phyloP scores from a whole-genome alignment of 2,888 invertebrate genomes.

The Ormyrus labotus region DNA sequence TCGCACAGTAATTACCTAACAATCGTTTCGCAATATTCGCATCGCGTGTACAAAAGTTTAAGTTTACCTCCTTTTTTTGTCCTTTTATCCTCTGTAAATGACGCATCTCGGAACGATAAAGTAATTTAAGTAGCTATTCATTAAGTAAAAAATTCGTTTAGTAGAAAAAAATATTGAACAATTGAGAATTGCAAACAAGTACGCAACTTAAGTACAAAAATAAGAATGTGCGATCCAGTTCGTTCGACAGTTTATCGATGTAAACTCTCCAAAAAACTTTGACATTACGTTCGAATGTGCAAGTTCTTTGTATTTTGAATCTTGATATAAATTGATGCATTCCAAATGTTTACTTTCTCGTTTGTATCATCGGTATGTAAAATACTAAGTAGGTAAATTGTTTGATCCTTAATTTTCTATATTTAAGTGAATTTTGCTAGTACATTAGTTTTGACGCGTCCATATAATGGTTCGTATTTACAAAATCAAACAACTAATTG shows the following conservation, averaged over 20 bases:
- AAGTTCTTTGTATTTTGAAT: background rate
- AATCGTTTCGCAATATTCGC: slow-evolving; percentile 23
- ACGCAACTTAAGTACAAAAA: slow-evolving; percentile 34
- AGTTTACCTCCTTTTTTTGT: slow-evolving; percentile 3
- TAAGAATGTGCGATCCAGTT: slow-evolving; percentile 28
- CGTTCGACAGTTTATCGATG: background rate
- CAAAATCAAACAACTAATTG: slow-evolving; percentile 25
- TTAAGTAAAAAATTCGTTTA: slow-evolving; percentile 26
- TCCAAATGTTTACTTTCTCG: background rate
- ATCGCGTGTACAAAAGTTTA: slow-evolving; percentile 37
- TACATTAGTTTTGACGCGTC: background rate
- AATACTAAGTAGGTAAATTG: slow-evolving; percentile 22
- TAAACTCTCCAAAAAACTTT: background rate
- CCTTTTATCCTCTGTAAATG: background rate
- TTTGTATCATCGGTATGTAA: slow-evolving; percentile 9
- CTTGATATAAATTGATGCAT: background rate
- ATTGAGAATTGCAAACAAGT: background rate
- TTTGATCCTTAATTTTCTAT: slow-evolving; percentile 7
- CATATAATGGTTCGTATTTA: slow-evolving; percentile 15
- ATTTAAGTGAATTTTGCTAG: slow-evolving; percentile 7
- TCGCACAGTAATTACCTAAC: background rate
- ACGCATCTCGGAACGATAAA: slow-evolving; percentile 1
- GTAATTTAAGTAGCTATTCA: slow-evolving; percentile 14
- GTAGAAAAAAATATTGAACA: slow-evolving; percentile 13
- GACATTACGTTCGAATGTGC: slow-evolving; percentile 5